Evolutionary conservation across 2,888 invertebrate species (phyloP).

Genomic region (Hedya salicella): DNA sequence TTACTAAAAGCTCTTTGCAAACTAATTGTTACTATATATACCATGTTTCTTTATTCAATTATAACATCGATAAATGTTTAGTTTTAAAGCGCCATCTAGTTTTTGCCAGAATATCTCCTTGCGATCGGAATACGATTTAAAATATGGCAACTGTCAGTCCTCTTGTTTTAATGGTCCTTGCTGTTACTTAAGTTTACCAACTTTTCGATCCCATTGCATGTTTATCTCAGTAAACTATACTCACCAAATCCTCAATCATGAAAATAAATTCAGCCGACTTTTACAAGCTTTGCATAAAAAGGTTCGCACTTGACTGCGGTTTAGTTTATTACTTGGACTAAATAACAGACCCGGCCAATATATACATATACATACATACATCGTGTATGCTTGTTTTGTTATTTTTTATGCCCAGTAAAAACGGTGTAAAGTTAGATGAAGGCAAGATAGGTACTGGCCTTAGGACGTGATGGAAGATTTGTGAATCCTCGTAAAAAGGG

Average conservation of each 20-base stretch:
- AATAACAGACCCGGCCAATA: conserved; percentile 1
- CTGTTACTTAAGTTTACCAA: too few relatives aligned
- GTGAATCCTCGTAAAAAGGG: conserved; percentile 4
- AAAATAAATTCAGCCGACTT: conserved; percentile 12
- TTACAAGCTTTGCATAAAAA: conserved; percentile 28
- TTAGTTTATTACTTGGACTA: conserved; percentile 30
- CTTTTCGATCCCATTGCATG: too few relatives aligned
- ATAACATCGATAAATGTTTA: too few relatives aligned
- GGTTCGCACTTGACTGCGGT: conserved; percentile 14
- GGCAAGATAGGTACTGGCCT: conserved; percentile 19
- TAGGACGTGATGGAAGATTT: conserved; percentile 22
- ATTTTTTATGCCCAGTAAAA: conserved; percentile 39
- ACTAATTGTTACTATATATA: too few relatives aligned
- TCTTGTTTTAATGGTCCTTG: too few relatives aligned
- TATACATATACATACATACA: background rate
- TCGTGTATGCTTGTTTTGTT: conserved; percentile 32
- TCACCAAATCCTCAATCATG: conserved; percentile 21
- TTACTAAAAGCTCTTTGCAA: too few relatives aligned
- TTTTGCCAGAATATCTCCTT: too few relatives aligned
- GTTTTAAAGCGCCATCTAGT: too few relatives aligned
- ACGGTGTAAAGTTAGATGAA: conserved; percentile 32
- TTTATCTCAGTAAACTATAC: background rate
- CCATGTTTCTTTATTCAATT: too few relatives aligned
- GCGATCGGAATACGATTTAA: too few relatives aligned
- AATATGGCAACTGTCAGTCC: too few relatives aligned